Base-by-base conservation (phyloP, 2,797 vertebrate genomes). In the Enteromius fasciolatus region DNA sequence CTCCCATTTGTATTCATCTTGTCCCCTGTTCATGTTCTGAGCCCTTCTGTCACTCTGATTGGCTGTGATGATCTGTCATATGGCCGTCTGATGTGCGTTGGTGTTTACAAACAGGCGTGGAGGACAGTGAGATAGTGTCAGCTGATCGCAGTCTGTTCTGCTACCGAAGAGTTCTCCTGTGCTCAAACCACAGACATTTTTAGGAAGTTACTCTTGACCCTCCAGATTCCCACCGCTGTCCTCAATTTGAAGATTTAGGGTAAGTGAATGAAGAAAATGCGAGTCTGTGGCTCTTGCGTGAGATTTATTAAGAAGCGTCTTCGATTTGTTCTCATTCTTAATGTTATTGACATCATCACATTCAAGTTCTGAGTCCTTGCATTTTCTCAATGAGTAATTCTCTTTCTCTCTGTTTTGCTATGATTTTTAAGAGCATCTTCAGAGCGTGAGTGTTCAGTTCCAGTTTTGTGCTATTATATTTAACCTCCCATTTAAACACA, bases 41-140 rank as follows among this genome's bases (percentile, higher is more conserved):
- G 23, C 25, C 28, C 33, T 66, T 66, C 82, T 72, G 78, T 77
- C 68, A 59, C 46, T 69, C 66, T 86, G 70, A 80, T 83, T 86
- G 84, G 81, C 84, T 75, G 70, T 33, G 57, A 63, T 69, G 28
- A 10, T 33, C 48, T 50, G 80, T 85, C 70, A 83, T 80, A 83
- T 63, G 76, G 76, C 69, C 44, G 54, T 83, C 69, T 79, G 84
- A 74, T 79, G 69, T 83, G 81, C 80, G 81, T 80, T 83, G 81
- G 84, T 86, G 84, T 86, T 86, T 86, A 83, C 73, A 86, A 86
- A 78, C 84, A 70, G 84, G 81, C 64, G 81, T 57, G 52, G 61
- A 67, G 70, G 84, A 83, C 81, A 76, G 76, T 54, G 31, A 52
- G 61, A 75, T 61, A 69, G 59, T 72, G 75, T 78, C 61, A 81